Base-by-base conservation (phyloP, 2,888 invertebrate genomes). In the Melinaea menophilus region DNA sequence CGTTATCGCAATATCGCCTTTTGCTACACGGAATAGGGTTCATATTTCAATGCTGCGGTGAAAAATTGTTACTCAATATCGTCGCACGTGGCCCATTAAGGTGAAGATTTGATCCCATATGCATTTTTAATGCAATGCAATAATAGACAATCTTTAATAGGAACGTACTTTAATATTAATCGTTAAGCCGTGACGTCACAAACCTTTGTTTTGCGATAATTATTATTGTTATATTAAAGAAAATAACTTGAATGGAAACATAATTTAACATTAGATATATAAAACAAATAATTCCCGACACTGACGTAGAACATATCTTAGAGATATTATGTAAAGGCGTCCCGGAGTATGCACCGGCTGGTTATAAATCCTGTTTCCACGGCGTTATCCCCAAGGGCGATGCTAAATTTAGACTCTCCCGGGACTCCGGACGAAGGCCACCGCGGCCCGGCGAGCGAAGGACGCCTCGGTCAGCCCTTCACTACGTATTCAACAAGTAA, bases 351-450 rank as follows among this genome's bases (percentile, higher is more conserved):
- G 69, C 68, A 69, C 66, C 69, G 74, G 76, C 75, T 76, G 75
- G 70, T 80, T 75, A 86, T 87, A 86, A 86, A 88, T 88, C 88
- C 86, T 82, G 87, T 87, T 86, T 51, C 51, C 51, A 51, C 83
- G 82, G 81, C 77, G 84, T 79, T 71, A 79, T 75, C 79, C 81
- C 83, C 87, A 88, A 88, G 88, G 87, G 86, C 86, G 82, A 75
- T 69, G 80, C 81, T 90, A 90, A 88, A 86, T 86, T 82, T 89
- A 90, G 88, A 11, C 11, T 51, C 80, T 63, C 76, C 75, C 66
- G 68, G 66, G 68, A 68, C 59, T 75, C 79, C 78, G 78, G 69
- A 75, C 81, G 84, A 86, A 85, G 85, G 86, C 81, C 85, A 76
- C 71, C 69, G 69, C 76, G 76, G 75, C 77, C 80, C 72, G 73